Conservation (phyloP, 2,888 invertebrate species). For the Alviniconcha strummeri region DNA sequence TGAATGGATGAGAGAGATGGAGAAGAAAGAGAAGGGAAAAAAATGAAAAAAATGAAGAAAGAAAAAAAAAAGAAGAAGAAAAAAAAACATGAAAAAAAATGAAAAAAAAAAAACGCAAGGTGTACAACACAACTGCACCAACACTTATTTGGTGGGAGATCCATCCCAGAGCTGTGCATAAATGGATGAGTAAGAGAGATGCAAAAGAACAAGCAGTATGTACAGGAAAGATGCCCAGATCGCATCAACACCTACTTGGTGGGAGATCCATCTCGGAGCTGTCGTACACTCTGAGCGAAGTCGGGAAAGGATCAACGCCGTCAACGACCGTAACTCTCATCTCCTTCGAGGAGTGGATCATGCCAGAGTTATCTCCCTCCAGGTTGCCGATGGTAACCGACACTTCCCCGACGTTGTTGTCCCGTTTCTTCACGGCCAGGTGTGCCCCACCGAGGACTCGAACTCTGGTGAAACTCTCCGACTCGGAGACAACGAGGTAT, state of each 20-base stretch:
- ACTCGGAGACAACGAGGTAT: conserved; percentile 41
- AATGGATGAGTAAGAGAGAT: background rate
- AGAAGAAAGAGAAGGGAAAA: conserved; percentile 50
- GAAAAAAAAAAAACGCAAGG: no score
- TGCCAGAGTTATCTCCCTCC: conserved; percentile 56
- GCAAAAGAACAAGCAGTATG: no score
- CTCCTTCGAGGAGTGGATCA: conserved; percentile 52
- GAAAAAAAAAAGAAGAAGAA: background rate
- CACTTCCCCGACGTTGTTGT: conserved; percentile 30
- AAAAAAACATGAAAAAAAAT: background rate
- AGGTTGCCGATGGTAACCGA: conserved; percentile 43
- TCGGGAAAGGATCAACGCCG: conserved; percentile 55
- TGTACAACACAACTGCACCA: background rate
- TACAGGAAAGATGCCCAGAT: no score
- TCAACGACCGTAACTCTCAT: conserved; percentile 45
- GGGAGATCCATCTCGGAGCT: conserved; percentile 47
- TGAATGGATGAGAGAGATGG: background rate
- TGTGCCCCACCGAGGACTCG: conserved; percentile 53
- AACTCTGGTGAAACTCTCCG: conserved; percentile 47
- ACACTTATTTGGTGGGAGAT: no score
- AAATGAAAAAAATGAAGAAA: background rate
- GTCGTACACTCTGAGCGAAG: conserved; percentile 55
- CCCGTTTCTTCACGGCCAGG: conserved; percentile 47
- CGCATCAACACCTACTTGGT: conserved; percentile 41
- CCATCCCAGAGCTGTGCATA: no score